Evolutionary conservation across 2,113 vertebrate genomes (phyloP).

Genomic region (Casuarius casuarius): DNA sequence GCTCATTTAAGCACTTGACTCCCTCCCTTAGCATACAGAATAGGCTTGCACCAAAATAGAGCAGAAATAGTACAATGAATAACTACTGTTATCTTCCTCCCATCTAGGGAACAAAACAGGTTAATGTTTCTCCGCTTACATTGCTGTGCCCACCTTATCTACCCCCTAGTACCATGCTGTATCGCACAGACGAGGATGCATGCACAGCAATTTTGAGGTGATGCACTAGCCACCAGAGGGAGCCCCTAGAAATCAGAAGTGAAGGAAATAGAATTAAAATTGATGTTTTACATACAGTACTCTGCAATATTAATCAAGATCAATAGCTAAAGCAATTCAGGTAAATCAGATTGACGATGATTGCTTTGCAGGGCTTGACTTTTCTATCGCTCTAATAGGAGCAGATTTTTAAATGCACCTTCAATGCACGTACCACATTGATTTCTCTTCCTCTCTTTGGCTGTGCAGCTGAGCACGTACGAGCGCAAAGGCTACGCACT

Average conservation of each 20-base stretch:
- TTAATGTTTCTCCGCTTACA: not conserved
- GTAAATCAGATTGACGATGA: not conserved
- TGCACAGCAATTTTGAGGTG: accelerated
- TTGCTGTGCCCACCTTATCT: not conserved
- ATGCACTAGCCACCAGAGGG: constrained; percentile 19
- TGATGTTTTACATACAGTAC: not conserved
- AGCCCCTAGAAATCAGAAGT: not conserved
- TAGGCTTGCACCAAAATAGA: not conserved
- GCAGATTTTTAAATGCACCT: not conserved
- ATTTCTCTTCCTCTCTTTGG: not conserved
- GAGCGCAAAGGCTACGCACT: not conserved
- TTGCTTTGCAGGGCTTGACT: not conserved
- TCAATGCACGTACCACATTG: not conserved
- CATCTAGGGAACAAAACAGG: not conserved
- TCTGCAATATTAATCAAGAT: constrained; percentile 14
- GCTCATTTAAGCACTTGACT: not conserved
- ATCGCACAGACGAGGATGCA: accelerated
- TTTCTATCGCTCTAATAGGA: not conserved
- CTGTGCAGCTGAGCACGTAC: not conserved
- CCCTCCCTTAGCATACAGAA: not conserved
- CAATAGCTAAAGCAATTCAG: constrained; percentile 21
- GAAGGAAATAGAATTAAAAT: not conserved
- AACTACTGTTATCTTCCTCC: not conserved
- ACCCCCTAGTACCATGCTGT: accelerated
- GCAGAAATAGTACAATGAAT: not conserved